Evolutionary conservation across 1,140 invertebrate genomes (phyloP).

Genomic region (Polypedilum vanderplanki): DNA sequence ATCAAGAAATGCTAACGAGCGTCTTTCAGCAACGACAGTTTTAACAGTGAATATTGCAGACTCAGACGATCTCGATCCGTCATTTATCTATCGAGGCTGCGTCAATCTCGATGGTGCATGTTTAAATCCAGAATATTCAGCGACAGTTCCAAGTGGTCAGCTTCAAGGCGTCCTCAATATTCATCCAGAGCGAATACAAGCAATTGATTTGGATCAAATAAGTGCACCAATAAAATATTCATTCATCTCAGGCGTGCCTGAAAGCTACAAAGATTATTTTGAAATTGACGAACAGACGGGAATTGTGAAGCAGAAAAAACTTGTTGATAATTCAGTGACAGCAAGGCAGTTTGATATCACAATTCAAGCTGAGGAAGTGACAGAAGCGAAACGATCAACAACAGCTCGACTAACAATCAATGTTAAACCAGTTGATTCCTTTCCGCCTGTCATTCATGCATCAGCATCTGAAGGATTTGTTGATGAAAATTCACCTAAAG

Average conservation of each 20-base stretch:
- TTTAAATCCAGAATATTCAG: slow-evolving; percentile 73
- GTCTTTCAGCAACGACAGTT: slow-evolving; percentile 74
- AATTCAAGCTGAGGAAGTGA: slow-evolving; percentile 76
- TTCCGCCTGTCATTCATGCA: slow-evolving; percentile 69
- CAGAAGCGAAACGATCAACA: slow-evolving; percentile 66
- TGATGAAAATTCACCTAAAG: slow-evolving; percentile 76
- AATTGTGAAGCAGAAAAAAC: slow-evolving; percentile 67
- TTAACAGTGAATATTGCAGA: slow-evolving; percentile 79
- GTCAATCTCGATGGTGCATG: slow-evolving; percentile 68
- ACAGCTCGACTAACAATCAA: slow-evolving; percentile 73
- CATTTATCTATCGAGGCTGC: slow-evolving; percentile 77
- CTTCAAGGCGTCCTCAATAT: slow-evolving; percentile 73
- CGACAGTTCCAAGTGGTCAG: slow-evolving; percentile 72
- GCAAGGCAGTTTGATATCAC: slow-evolving; percentile 57
- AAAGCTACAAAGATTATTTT: slow-evolving; percentile 71
- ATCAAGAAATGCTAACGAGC: slow-evolving; percentile 62
- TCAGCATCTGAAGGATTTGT: slow-evolving; percentile 69
- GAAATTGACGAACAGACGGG: slow-evolving; percentile 73
- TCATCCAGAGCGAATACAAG: slow-evolving; percentile 80
- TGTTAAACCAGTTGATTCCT: slow-evolving; percentile 75
- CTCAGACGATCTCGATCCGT: slow-evolving; percentile 82
- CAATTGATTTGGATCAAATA: slow-evolving; percentile 79
- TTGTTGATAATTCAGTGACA: slow-evolving; percentile 67
- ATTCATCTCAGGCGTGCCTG: slow-evolving; percentile 70
- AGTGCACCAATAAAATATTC: slow-evolving; percentile 72